A percentile compares a stretch with the other conserved stretches of the same genome.
Conservation (phyloP, 1,140 invertebrate genomes). For the Macrostomum lignano region DNA sequence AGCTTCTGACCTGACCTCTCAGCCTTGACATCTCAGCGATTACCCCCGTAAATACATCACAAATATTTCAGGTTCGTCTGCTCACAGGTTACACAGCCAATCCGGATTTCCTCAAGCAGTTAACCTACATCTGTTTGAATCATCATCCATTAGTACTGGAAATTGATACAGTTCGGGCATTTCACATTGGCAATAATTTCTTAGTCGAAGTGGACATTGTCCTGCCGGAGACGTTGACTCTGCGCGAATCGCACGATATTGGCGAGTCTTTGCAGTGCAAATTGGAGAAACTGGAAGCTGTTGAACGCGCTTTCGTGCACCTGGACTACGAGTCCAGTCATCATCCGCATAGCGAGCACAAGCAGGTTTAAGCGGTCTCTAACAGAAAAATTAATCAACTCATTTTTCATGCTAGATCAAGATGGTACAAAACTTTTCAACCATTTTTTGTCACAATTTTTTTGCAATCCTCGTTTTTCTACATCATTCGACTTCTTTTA, state of each 20-base stretch:
- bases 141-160: conserved; percentile 21
- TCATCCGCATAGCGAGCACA: conserved; percentile 18
- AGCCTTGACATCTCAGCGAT: too few species aligned
- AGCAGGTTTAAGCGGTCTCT: conserved; percentile 8
- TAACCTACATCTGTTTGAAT: conserved; percentile 21
- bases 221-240: conserved; percentile 20
- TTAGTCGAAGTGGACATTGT: conserved; percentile 25
- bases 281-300: conserved; percentile 24
- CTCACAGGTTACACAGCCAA: conserved; percentile 20
- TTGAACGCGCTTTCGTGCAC: conserved; percentile 30
- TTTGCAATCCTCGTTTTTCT: too few species aligned
- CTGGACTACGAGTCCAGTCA: conserved; percentile 28
- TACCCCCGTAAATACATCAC: too few species aligned
- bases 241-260: conserved; percentile 27
- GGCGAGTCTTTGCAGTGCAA: conserved; percentile 25
- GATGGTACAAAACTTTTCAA: too few species aligned
- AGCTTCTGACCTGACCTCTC: too few species aligned
- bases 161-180: conserved; percentile 29
- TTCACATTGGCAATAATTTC: conserved; percentile 28
- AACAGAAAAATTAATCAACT: too few species aligned
- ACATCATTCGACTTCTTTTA: too few species aligned
- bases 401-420: too few species aligned
- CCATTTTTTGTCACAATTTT: too few species aligned
- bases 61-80: too few species aligned
- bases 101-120: conserved; percentile 17